Base-by-base conservation (phyloP, 2,888 invertebrate genomes). In the Lasioglossum calceatum region DNA sequence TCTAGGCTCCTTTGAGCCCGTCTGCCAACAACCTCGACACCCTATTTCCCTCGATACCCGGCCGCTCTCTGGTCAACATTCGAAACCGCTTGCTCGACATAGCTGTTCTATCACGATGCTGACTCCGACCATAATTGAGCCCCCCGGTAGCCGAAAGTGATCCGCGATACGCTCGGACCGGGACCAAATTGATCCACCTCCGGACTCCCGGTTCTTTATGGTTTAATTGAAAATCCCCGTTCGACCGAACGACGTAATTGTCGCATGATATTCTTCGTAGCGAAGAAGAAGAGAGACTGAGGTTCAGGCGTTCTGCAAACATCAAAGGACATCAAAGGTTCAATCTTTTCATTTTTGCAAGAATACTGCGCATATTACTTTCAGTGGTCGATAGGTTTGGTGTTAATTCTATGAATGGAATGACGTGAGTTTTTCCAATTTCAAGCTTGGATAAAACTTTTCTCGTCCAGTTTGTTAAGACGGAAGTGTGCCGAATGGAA, bases 1-100 rank as follows among this genome's bases (percentile, higher is more conserved):
- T 58, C 67, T 32, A 42, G 14, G 19, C 76, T 64, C 74, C 73
- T 87, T 88, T 81, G 78, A 86, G 72, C 82, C 39, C 67, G 27
- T 58, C 32, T 39, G 76, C 81, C 81, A 71, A 58, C 79, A 58
- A 58, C 70, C 44, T 79, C 82, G 79, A 76, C 79, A 78, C 82
- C 82, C 81, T 42, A 32, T 73, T 39, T 81, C 79, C 64, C 39
- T 44, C 50, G 77, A 44, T 75, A 79, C 70, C n/a, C 12, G 23
- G 1, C 12, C 67, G 42, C 39, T 58, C 58, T 58, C 58, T n/a
- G 67, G 77, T 77, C 67, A 64, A 77, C 64, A 64, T 64, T 32
- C 44, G 47, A 27, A 19, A 64, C 27, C 77, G 47, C 32, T 47
- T 32, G 64, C 77, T 67, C 47, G 36, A 72, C 72, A 16, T 67